Conservation (phyloP, 2,888 invertebrate species). For the Agonopterix arenella region DNA sequence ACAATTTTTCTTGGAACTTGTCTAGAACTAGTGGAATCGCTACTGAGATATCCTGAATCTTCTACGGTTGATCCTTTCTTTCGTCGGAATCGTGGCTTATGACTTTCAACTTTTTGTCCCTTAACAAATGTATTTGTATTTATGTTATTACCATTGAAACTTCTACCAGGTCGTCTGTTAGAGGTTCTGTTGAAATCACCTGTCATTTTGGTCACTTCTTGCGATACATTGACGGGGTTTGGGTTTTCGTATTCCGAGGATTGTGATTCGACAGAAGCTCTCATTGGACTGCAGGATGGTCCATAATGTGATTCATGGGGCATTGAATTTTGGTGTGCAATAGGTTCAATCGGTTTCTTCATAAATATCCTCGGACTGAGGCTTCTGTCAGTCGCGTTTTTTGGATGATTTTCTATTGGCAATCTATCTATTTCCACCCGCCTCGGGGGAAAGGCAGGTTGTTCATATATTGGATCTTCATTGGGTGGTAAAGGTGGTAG, state of each 20-base stretch:
- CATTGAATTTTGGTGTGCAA: slow-evolving; percentile 28
- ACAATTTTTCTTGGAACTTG: slow-evolving; percentile 56
- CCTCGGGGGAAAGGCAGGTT: slow-evolving; percentile 74
- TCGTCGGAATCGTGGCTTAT: slow-evolving; percentile 42
- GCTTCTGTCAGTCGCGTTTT: slow-evolving; percentile 83
- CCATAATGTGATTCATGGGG: slow-evolving; percentile 39
- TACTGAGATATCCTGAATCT: slow-evolving; percentile 91
- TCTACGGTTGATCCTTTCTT: slow-evolving; percentile 70
- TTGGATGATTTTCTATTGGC: slow-evolving; percentile 69
- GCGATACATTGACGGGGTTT: slow-evolving; percentile 22
- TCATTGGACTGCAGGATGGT: slow-evolving; percentile 54
- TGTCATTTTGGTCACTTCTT: slow-evolving; percentile 15
- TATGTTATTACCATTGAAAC: slow-evolving; percentile 22
- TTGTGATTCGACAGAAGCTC: slow-evolving; percentile 70
- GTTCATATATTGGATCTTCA: slow-evolving; percentile 76
- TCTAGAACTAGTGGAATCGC: slow-evolving; percentile 82
- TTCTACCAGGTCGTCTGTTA: slow-evolving; percentile 31
- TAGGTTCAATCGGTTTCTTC: slow-evolving; percentile 38
- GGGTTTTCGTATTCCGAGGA: slow-evolving; percentile 71
- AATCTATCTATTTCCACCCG: slow-evolving; percentile 53
- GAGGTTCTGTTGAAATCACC: slow-evolving; percentile 33
- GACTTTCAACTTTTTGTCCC: slow-evolving; percentile 35
- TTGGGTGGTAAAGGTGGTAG: slow-evolving; percentile 80
- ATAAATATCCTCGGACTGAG: slow-evolving; percentile 62
- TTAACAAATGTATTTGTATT: slow-evolving; percentile 63